Evolutionary conservation across 2,888 invertebrate species (phyloP), one percentile per base, ranked within the genome.

Genomic region (Hemaris fuciformis): DNA sequence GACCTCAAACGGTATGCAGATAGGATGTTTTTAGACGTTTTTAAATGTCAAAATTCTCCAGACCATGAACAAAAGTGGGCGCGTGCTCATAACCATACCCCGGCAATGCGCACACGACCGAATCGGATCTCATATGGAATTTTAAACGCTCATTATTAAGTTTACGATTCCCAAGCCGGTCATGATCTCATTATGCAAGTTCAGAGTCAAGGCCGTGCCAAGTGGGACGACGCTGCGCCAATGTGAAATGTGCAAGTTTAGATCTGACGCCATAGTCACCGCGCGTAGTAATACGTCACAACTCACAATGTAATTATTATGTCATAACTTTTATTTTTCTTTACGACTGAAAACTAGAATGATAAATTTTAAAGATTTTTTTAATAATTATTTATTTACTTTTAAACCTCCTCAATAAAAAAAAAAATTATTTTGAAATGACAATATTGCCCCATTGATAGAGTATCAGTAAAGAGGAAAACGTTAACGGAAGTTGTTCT

Each of bases 171-270:
- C 41, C 27, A 42, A 71, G 61, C 63, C 61, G 64, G 62, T 64
- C 67, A 60, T 76, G 79, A 75, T 70, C 70, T 72, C 71, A 72
- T 66, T 70, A 66, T 67, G 63, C 62, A 72, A 77, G 72, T 79
- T 78, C 77, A 78, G 60, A 76, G 72, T 71, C 74, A 74, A 57
- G 74, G 78, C 59, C 71, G 62, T n/a, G 58, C 25, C 58, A 68
- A 62, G 63, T 62, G 46, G 65, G 25, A 46, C 60, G 23, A 18
- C 57, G 18, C 31, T 22, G 25, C n/a, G 38, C 60, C n/a, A n/a
- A n/a, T n/a, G 53, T 25, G 15, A 48, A 45, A 60, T 53, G 41
- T 53, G 45, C 48, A 34, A 20, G 25, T 2, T 60, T 20, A 22
- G 7, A 25, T 59, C 46, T 34, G 45, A 60, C 60, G 45, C 48